Base-by-base conservation (phyloP, 2,113 vertebrate species). In the Collichthys lucidus region DNA sequence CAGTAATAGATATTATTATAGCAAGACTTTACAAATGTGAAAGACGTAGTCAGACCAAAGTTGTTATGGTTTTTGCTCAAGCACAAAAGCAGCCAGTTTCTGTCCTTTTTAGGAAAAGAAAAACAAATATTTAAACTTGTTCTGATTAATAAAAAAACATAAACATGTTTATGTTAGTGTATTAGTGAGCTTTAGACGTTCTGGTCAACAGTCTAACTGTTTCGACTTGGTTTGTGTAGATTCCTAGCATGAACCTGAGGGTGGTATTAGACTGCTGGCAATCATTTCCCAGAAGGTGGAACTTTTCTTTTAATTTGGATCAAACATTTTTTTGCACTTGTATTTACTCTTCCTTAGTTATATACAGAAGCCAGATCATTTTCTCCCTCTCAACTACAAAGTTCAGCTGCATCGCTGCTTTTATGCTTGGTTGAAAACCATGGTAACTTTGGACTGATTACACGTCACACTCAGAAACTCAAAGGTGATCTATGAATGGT, bases 401-500 rank as follows among this genome's bases (percentile, higher is more conserved):
- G 69, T 73, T 84, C 31, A 74, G 8, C 64, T 56, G 67, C 60
- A 56, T 20, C 47, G 26, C 66, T 70, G 66, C 55, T 66, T 61
- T 72, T 22, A 15, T 55, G 60, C 49, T 66, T 24, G 16, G 47
- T 10, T 68, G 46, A 72, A 79, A 82, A 73, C 89, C 74, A 63
- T 79, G 12, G 85, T 47, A 75, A 91, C 83, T 22, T 47, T 67
- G 53, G 19, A 16, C 52, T 52, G 71, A 81, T 80, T 80, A 55
- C n/a, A 5, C 49, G 74, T 78, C 20, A 84, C 44, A 44, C 79
- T 68, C 73, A 73, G 84, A 77, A 90, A 88, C 52, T 80, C 35
- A 63, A 79, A 74, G 52, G 82, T 55, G 60, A 75, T 50, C 16
- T n/a, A 44, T 67, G 52, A 66, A 81, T 14, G 53, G 14, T 62